phyloP scores from a whole-genome alignment of 2,113 vertebrate species.

The Rhea pennata region DNA sequence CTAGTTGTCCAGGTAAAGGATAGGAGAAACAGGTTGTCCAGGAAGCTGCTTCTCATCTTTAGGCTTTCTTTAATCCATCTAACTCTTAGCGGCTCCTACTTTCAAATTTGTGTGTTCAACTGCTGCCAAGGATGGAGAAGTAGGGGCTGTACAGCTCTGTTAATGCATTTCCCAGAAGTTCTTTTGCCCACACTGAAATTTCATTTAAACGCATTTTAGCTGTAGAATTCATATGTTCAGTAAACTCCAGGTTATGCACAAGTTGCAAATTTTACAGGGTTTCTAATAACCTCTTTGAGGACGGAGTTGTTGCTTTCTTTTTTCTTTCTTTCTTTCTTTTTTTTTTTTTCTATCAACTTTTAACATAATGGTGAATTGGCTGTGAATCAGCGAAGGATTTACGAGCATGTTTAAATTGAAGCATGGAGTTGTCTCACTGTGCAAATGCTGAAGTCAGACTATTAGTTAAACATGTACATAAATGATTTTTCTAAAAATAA shows the following conservation, averaged over 20 bases:
- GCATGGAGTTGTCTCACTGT: constrained; percentile 55
- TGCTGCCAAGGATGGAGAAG: neutral
- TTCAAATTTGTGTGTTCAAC: neutral
- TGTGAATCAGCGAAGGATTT: constrained; percentile 63
- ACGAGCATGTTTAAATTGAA: constrained; percentile 40
- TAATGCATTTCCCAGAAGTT: neutral
- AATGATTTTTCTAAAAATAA: constrained; percentile 61
- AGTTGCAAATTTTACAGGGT: neutral
- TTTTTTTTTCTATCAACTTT: neutral
- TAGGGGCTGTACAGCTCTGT: rapidly evolving
- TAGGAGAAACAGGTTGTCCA: neutral
- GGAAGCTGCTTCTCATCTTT: neutral
- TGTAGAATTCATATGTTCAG: neutral
- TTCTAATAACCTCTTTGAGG: neutral
- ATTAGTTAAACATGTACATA: constrained; percentile 62
- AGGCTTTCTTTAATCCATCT: neutral
- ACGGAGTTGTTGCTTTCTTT: neutral
- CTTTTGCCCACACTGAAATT: neutral
- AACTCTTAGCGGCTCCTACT: neutral
- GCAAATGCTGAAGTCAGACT: constrained; percentile 48
- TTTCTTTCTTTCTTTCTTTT: neutral
- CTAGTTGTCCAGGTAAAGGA: rapidly evolving
- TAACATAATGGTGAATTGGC: constrained; percentile 44
- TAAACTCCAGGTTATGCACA: neutral
- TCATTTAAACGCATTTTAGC: neutral